These are phyloP conservation scores for Paramormyrops kingsleyae DNA, from an alignment of 2,113 vertebrate species.

Conservation along the genomic window DNA sequence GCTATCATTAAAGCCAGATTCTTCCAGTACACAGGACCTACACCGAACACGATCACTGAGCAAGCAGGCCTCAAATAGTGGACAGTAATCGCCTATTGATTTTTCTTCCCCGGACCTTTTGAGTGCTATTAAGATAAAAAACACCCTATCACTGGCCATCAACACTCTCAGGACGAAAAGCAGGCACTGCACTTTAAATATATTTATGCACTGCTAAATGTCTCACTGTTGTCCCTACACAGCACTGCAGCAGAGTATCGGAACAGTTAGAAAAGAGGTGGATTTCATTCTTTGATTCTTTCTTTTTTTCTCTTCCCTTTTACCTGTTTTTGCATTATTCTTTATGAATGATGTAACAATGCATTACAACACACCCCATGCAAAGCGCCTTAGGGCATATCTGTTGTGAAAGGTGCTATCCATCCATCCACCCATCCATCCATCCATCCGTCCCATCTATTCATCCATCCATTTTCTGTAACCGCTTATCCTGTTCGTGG, in stretches of 20 bases:
- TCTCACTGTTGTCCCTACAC: neutral
- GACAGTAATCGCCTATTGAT: constrained; percentile 10
- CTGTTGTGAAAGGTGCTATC: neutral
- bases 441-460: too few species aligned
- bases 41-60: neutral
- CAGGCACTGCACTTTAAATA: neutral
- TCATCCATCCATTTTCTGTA: too few species aligned
- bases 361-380: neutral
- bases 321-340: neutral
- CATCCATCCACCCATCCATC: too few species aligned
- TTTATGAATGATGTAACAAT: neutral
- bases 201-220: neutral
- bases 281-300: neutral
- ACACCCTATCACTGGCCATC: neutral
- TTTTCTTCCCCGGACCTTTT: neutral
- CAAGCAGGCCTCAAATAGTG: neutral
- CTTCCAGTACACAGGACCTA: neutral
- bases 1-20: neutral
- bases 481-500: too few species aligned
- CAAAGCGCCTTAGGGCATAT: neutral
- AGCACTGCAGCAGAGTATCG: neutral
- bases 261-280: neutral
- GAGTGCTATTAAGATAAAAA: neutral
- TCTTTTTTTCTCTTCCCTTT: neutral
- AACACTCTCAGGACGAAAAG: neutral